These are phyloP conservation scores for Pica pica DNA, from an alignment of 2,113 vertebrate genomes.

Conservation along the genomic window DNA sequence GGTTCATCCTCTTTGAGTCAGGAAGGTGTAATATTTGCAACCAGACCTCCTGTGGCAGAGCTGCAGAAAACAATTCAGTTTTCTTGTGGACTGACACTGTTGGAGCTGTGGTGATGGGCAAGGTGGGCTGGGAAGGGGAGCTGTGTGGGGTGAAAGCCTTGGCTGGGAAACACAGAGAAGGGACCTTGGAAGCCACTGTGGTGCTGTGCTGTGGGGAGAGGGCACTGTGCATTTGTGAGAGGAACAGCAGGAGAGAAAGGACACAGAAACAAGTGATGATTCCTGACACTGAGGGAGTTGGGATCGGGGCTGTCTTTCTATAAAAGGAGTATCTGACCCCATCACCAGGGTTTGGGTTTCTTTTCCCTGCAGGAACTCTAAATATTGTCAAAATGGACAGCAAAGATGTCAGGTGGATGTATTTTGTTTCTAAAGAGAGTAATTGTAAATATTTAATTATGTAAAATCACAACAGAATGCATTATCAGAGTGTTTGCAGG, in stretches of 20 bases:
- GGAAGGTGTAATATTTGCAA: background rate
- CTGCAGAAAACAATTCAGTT: background rate
- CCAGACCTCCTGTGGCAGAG: background rate
- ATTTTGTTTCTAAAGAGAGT: background rate
- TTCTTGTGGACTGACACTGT: accelerated
- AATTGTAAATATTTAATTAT: background rate
- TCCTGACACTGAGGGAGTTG: background rate
- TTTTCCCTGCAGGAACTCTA: background rate
- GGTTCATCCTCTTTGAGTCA: background rate
- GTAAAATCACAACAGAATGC: background rate
- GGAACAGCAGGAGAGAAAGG: background rate
- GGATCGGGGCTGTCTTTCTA: background rate
- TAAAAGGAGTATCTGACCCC: background rate
- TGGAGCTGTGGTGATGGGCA: background rate
- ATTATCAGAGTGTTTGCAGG: background rate
- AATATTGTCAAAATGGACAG: background rate
- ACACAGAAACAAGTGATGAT: background rate
- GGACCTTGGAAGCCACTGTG: background rate
- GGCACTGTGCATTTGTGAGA: background rate
- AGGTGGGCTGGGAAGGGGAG: background rate
- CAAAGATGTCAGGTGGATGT: background rate
- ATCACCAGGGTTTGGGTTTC: background rate
- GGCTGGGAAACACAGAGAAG: background rate
- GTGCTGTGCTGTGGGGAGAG: background rate
- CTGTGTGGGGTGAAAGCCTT: background rate